A percentile compares a stretch with the other conserved stretches of the same genome.
phyloP scores from a whole-genome alignment of 1,140 invertebrate genomes.

The Meteorus sp. region DNA sequence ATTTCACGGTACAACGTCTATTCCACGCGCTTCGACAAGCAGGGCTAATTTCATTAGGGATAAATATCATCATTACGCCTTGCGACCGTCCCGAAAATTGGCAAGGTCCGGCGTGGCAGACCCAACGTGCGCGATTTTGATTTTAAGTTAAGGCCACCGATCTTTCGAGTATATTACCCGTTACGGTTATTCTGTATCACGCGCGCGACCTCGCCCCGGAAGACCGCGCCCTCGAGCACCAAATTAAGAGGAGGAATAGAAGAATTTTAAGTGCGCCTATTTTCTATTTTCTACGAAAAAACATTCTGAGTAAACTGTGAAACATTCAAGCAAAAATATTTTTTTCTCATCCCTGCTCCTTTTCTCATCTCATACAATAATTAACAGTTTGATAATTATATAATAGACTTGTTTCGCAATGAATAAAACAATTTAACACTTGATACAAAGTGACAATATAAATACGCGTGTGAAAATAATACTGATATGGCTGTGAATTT shows the following conservation, averaged over 20 bases:
- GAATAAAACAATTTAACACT: too few species aligned
- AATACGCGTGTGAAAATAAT: slow-evolving; percentile 1
- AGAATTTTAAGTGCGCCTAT: too few species aligned
- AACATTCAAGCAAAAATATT: too few species aligned
- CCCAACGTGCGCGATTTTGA: slow-evolving; percentile 18
- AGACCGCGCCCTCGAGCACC: slow-evolving; percentile 16
- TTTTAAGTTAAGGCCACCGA: slow-evolving; percentile 5
- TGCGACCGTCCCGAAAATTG: slow-evolving; percentile 47
- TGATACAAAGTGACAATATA: too few species aligned
- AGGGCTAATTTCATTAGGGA: slow-evolving; percentile 55
- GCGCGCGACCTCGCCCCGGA: slow-evolving; percentile 7
- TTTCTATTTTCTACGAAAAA: too few species aligned
- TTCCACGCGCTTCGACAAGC: slow-evolving; percentile 41
- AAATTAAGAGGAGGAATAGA: too few species aligned
- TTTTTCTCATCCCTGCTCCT: too few species aligned
- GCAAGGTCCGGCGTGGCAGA: slow-evolving; percentile 23
- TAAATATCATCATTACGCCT: slow-evolving; percentile 54
- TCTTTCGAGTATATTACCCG: neutral
- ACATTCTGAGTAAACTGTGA: too few species aligned
- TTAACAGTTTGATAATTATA: too few species aligned
- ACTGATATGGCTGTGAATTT: neutral
- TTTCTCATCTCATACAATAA: too few species aligned
- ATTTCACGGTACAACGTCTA: slow-evolving; percentile 50
- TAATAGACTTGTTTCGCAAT: too few species aligned
- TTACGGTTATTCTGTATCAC: neutral